Conservation (phyloP, 2,113 vertebrate species). For the Rhadina sibilatrix region DNA sequence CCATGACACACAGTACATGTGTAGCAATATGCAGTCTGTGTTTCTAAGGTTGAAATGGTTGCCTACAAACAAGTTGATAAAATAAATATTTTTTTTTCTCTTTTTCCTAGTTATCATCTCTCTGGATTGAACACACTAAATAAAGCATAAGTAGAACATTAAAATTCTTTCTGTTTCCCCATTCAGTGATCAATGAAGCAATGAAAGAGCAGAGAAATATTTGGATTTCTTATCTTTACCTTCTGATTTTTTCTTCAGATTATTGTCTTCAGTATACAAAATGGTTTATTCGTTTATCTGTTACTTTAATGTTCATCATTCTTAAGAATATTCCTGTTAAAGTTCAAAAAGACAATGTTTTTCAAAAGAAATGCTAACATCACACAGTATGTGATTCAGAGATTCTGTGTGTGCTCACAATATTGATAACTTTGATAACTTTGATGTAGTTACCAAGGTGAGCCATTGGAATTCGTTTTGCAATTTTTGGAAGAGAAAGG, state of each 20-base stretch:
- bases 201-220: background rate
- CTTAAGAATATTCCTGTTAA: background rate
- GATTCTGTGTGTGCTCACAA: background rate
- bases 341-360: background rate
- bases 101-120: background rate
- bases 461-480: background rate
- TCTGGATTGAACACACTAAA: background rate
- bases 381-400: background rate
- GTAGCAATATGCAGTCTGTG: background rate
- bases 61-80: background rate
- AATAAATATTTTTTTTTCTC: background rate
- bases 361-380: background rate
- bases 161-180: background rate
- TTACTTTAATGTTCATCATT: background rate
- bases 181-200: background rate
- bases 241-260: background rate
- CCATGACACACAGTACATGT: background rate
- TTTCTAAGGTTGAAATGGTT: background rate
- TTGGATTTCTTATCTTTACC: background rate
- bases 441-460: background rate
- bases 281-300: background rate
- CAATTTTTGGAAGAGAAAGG: background rate
- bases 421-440: background rate
- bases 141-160: background rate
- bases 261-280: background rate